Evolutionary conservation across 2,797 vertebrate species (phyloP).

Genomic region (Adrianichthys oophorus): DNA sequence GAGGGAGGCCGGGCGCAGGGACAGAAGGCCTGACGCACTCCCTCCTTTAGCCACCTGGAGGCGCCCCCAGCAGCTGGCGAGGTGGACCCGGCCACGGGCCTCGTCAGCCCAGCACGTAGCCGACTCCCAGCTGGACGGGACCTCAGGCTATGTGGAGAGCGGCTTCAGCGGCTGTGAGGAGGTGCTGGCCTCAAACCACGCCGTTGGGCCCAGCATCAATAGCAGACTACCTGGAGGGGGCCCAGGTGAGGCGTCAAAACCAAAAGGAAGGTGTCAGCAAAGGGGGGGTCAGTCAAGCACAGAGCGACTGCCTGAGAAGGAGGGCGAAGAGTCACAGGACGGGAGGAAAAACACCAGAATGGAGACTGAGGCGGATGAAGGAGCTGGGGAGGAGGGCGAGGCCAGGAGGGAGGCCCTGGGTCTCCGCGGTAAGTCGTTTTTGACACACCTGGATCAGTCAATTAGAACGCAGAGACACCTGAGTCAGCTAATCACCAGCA

Average conservation of each 20-base stretch:
- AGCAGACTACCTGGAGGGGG: conserved; percentile 31
- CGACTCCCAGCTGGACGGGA: conserved; percentile 69
- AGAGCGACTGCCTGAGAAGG: conserved; percentile 69
- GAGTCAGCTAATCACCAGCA: too few relatives aligned
- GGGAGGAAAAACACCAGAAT: conserved; percentile 58
- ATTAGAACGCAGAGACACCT: too few relatives aligned
- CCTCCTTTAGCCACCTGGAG: conserved; percentile 82
- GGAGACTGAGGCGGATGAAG: conserved; percentile 74
- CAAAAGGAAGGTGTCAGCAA: conserved; percentile 62
- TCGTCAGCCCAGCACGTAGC: conserved; percentile 62
- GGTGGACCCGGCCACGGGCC: conserved; percentile 71
- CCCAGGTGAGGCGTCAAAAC: conserved; percentile 47
- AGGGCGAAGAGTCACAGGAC: conserved; percentile 43
- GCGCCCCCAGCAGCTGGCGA: conserved; percentile 74
- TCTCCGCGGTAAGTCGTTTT: conserved; percentile 54
- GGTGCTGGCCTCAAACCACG: conserved; percentile 51
- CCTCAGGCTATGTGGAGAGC: conserved; percentile 43
- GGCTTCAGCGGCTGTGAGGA: conserved; percentile 66
- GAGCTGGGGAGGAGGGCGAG: conserved; percentile 57
- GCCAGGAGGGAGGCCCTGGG: conserved; percentile 48
- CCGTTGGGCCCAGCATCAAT: conserved; percentile 40
- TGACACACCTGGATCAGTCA: not conserved
- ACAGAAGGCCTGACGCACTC: conserved; percentile 70
- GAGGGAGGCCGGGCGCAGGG: conserved; percentile 70
- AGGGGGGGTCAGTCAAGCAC: conserved; percentile 54